Percentiles rank a stretch among this genome's conserved stretches.
Evolutionary conservation across 2,888 invertebrate species (phyloP).

Genomic region (Augochlorella aurata): DNA sequence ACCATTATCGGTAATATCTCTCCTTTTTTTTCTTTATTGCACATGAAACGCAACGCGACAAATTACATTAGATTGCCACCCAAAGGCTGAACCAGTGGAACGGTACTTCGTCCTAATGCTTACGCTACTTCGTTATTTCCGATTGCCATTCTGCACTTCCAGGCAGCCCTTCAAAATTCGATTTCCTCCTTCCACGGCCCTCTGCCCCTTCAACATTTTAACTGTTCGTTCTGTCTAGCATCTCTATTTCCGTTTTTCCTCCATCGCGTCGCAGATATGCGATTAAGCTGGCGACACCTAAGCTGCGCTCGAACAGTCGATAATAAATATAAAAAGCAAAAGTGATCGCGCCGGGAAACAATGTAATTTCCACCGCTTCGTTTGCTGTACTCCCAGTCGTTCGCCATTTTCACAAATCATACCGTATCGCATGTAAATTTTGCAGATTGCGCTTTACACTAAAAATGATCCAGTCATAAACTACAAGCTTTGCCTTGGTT

Average conservation of each 20-base stretch:
- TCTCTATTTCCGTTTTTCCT: constrained; percentile 43
- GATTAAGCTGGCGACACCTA: constrained; percentile 40
- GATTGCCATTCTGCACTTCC: constrained; percentile 48
- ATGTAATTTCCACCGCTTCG: constrained; percentile 46
- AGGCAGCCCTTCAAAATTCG: constrained; percentile 58
- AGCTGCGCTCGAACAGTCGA: constrained; percentile 23
- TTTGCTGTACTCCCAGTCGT: not conserved
- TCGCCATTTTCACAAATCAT: not conserved
- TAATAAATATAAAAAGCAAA: constrained; percentile 40
- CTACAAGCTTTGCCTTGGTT: too few relatives aligned
- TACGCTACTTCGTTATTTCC: constrained; percentile 61
- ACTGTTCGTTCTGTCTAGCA: constrained; percentile 29
- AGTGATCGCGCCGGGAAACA: constrained; percentile 40
- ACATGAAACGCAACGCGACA: constrained; percentile 36
- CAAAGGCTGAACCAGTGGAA: constrained; percentile 43
- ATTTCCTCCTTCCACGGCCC: constrained; percentile 51
- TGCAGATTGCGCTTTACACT: not conserved
- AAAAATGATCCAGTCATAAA: too few relatives aligned
- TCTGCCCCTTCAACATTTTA: constrained; percentile 51
- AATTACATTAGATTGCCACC: constrained; percentile 53
- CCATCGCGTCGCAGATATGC: constrained; percentile 32
- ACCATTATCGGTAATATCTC: not conserved
- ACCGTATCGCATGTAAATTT: not conserved
- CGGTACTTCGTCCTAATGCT: constrained; percentile 47
- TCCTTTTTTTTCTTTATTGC: constrained; percentile 27